Base-by-base conservation (phyloP, 1,140 invertebrate species). In the Macrobrachium rosenbergii region DNA sequence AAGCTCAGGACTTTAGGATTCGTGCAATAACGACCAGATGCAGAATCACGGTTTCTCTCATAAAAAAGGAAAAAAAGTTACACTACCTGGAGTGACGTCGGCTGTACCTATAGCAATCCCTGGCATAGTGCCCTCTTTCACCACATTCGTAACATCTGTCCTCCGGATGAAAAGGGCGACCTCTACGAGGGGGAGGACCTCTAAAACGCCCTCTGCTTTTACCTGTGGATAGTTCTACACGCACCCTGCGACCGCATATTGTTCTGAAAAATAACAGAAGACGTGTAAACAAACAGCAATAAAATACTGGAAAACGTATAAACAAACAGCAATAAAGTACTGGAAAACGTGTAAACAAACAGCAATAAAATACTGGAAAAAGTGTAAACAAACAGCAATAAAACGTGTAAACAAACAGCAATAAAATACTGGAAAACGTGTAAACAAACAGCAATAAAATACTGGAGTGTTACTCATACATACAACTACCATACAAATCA, bases 101-200 rank as follows among this genome's bases (percentile, higher is more conserved):
- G 77, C 79, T 91, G 85, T 89, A 89, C 72, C 92, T 92, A n/a
- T 92, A 92, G 88, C 94, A 95, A 90, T 95, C 94, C 90, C 94
- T 92, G 60, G 94, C 94, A 92, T 94, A 95, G 89, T 95, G 94
- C 7, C 94, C 94, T 60, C 92, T 90, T 80, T 94, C 93, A 8
- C 94, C 94, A 91, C 94, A 95, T 87, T 95, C 94, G 91, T 95
- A 95, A 90, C 94, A 95, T 69, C 93, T 91, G 91, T 94, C 94
- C 86, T 93, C 93, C 23, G 94, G 93, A 89, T 94, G 92, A 90
- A 94, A 94, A n/a, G 92, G 93, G 64, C 92, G 90, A 21, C 88
- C 88, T 79, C 89, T 81, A 14, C 82, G 87, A 63, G 87, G 82
- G 19, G 86, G 86, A 37, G 87, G 87, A 14, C 90, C 87, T 28